Percentiles rank a stretch among this genome's conserved stretches.
These are phyloP conservation scores for Automeris io DNA, from an alignment of 2,888 invertebrate species.

Conservation along the genomic window DNA sequence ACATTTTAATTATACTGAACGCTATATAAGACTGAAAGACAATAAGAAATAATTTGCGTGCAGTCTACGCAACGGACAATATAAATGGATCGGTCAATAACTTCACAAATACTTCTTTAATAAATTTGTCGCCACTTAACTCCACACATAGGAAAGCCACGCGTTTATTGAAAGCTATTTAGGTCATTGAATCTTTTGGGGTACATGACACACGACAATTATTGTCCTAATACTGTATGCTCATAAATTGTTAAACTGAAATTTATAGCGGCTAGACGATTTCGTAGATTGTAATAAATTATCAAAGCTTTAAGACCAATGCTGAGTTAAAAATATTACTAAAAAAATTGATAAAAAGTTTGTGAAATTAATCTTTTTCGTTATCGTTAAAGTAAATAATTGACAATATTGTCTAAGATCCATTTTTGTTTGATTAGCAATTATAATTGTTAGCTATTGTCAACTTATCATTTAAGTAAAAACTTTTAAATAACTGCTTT, in stretches of 20 bases:
- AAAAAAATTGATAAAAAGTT: too few species aligned
- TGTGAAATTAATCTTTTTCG: too few species aligned
- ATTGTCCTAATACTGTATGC: constrained; percentile 2
- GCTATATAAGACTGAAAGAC: background rate
- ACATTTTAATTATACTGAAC: background rate
- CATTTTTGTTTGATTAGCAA: too few species aligned
- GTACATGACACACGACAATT: constrained; percentile 5
- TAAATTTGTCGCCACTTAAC: constrained; percentile 27
- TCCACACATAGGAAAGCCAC: constrained; percentile 29
- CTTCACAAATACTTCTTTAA: constrained; percentile 29
- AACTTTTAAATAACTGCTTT: background rate
- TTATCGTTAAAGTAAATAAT: too few species aligned
- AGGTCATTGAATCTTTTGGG: constrained; percentile 35
- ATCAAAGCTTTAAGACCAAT: too few species aligned
- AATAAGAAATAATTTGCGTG: constrained; percentile 4
- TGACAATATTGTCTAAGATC: too few species aligned
- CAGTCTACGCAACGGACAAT: background rate
- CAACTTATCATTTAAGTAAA: too few species aligned
- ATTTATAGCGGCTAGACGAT: constrained; percentile 5
- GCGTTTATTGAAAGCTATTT: constrained; percentile 41
- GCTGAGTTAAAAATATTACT: too few species aligned
- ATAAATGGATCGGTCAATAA: constrained; percentile 37
- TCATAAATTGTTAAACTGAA: constrained; percentile 2
- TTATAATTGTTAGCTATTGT: too few species aligned
- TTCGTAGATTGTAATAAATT: constrained; percentile 3